Evolutionary conservation across 2,113 vertebrate genomes (phyloP), one percentile per base, ranked within the genome.

Genomic region (Notothenia coriiceps): DNA sequence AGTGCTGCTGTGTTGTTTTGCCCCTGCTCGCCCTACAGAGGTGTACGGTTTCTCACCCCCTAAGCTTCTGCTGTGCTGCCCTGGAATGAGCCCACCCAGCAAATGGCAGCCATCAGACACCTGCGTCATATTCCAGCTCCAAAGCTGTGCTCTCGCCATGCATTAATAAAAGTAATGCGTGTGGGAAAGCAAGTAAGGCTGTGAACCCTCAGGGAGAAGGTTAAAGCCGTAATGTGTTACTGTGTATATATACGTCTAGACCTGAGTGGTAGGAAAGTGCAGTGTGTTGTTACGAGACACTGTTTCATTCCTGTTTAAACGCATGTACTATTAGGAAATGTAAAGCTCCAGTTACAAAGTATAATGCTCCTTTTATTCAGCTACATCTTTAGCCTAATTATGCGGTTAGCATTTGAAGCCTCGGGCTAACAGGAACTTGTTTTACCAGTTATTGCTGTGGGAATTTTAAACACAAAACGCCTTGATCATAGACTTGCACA

Each of bases 81-180:
- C 52, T 68, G 84, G 85, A 91, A 92, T 89, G 77, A 87, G 81
- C 73, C 70, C 79, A 87, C 74, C 70, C 61, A 87, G 86, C 90
- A 90, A 59, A 90, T 84, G 74, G 68, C 84, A 68, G 90, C 83
- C 80, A 91, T 83, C 56, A 86, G 89, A 92, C 84, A 87, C 91
- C 61, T 49, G 50, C 1, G 14, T 60, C 6, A 13, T 66, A 69
- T 61, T 65, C 25, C 57, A 29, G 52, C 72, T 60, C 1, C 35
- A 79, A 43, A 11, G 35, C 57, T 69, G 69, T 14, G 22, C 51
- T 84, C 78, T 62, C 50, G 52, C 35, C 52, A 80, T 57, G 57
- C 29, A 67, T 56, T 72, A 75, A 77, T 73, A 43, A 62, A 59
- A 49, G 7, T 14, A 22, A 33, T 57, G 44, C 18, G 54, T 49